Percentiles rank a stretch among this genome's conserved stretches.
phyloP scores from a whole-genome alignment of 2,113 vertebrate genomes.

The Eurystomus gularis region DNA sequence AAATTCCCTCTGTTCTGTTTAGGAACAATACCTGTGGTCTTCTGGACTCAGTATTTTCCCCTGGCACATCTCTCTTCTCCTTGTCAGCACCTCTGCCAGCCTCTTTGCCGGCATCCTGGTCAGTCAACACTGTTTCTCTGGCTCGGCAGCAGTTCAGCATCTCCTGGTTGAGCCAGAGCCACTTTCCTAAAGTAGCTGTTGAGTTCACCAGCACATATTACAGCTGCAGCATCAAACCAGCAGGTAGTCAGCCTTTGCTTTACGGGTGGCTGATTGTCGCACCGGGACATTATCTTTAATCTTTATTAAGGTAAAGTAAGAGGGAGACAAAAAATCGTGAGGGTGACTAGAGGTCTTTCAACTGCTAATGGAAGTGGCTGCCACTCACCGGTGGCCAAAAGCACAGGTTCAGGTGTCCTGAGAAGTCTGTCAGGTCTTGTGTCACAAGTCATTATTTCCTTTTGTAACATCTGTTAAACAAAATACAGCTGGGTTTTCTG shows the following conservation, averaged over 20 bases:
- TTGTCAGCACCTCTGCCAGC: background rate
- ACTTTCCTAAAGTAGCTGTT: background rate
- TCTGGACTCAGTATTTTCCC: background rate
- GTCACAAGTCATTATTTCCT: background rate
- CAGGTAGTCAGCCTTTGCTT: background rate
- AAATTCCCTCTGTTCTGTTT: background rate
- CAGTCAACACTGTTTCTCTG: background rate
- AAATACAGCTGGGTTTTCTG: background rate
- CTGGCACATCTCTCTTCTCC: background rate
- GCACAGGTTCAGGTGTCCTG: background rate
- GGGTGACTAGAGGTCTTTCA: background rate
- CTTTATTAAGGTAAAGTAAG: background rate
- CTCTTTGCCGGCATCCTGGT: background rate
- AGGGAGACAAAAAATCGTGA: background rate
- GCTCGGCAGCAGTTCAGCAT: background rate
- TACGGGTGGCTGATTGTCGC: background rate
- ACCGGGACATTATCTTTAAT: background rate
- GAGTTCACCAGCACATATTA: background rate
- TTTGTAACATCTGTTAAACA: background rate
- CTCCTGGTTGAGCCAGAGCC: background rate
- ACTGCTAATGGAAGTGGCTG: conserved; percentile 11
- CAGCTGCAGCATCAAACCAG: background rate
- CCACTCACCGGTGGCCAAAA: background rate
- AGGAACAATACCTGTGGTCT: background rate
- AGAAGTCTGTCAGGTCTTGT: background rate